A percentile compares a stretch with the other conserved stretches of the same genome.
These are phyloP conservation scores for Magallana gigas DNA, from an alignment of 1,140 invertebrate genomes.

Conservation along the genomic window DNA sequence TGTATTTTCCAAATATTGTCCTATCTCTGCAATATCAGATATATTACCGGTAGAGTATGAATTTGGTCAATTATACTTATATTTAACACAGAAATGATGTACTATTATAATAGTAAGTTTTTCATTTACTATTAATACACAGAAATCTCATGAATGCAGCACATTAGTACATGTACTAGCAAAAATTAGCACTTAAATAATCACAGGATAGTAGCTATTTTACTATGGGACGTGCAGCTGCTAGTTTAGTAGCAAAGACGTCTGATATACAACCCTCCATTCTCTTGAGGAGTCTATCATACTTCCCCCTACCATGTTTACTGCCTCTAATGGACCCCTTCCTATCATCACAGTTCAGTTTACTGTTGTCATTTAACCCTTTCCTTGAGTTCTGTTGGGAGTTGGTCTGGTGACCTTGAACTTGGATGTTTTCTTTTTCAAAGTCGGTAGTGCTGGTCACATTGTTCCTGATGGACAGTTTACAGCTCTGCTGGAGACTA, in stretches of 20 bases:
- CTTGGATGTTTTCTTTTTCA: slow-evolving; percentile 19
- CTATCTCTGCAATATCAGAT: no score
- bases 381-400: slow-evolving; percentile 2
- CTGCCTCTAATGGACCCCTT: no score
- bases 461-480: slow-evolving; percentile 1
- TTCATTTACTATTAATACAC: no score
- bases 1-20: no score
- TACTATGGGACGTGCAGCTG: slow-evolving; percentile 20
- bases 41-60: no score
- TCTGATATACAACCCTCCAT: slow-evolving; percentile 44
- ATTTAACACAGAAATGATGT: no score
- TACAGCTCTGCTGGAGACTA: slow-evolving; percentile 7
- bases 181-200: neutral
- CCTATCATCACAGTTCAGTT: neutral
- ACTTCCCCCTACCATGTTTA: slow-evolving; percentile 28
- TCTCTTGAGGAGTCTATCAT: slow-evolving; percentile 59
- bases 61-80: no score
- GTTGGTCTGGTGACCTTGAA: neutral
- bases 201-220: neutral
- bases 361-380: neutral
- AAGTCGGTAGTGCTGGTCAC: slow-evolving; percentile 26
- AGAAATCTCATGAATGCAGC: no score
- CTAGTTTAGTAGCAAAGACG: slow-evolving; percentile 33
- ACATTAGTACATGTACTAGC: no score
- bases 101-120: no score